Evolutionary conservation across 2,888 invertebrate species (phyloP), one percentile per base, ranked within the genome.

Genomic region (Encarsia formosa): DNA sequence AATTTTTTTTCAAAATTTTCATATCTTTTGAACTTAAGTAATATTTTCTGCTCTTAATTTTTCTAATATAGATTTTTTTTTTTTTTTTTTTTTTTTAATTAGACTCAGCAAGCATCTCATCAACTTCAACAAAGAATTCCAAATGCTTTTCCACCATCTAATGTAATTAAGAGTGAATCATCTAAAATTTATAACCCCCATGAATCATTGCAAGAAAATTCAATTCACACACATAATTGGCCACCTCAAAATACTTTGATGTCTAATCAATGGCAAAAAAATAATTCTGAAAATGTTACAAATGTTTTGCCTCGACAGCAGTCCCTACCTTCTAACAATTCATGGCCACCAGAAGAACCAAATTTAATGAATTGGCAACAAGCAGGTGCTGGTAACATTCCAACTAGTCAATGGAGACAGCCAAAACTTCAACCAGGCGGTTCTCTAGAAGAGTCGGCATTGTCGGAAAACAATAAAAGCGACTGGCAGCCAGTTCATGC

Each of bases 401-500:
- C 54, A 46, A 52, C 52, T 31, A 51, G 35, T 39, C 59, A 59
- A 20, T 56, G 58, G 55, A 34, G 43, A 31, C 52, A 56, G 18
- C 45, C 52, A 15, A 59, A 59, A 34, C 49, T 54, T 22, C 63
- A 63, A 51, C 40, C 54, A n/a, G 60, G 50, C 49, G 61, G 59
- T 44, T 45, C 59, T 39, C 19, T 58, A 32, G 54, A 63, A 31
- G 59, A 54, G 23, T 57, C 50, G 15, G 32, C 54, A 5, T 29
- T 57, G 4, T 55, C 57, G 2, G 57, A 58, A 38, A 44, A 56
- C 39, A 38, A 50, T 34, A 54, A 51, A 19, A 54, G 58, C 23
- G 63, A 66, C 26, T 66, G 64, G 66, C 59, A 63, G n/a, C 61
- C 62, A 29, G 49, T 61, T 26, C 60, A 62, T 31, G 50, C 61